Base-by-base conservation (phyloP, 1,140 invertebrate genomes). In the Pseudomyrmex cubaensis region DNA sequence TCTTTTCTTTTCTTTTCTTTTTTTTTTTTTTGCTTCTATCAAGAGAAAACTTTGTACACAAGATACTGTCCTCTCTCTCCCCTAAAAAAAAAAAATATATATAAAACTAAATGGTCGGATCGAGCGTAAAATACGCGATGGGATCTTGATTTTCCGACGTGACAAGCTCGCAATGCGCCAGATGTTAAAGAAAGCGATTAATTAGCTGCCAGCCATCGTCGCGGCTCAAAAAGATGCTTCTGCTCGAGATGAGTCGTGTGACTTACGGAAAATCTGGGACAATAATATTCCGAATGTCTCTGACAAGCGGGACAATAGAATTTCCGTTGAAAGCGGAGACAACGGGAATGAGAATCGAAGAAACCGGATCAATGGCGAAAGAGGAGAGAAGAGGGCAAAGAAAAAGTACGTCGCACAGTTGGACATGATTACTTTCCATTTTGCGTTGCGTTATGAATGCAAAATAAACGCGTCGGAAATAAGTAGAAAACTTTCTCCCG, bases 291-390 rank as follows among this genome's bases (percentile, higher is more conserved):
- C 73, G 66, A 84, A 78, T 78, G 74, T 77, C 52, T 84, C 73
- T 84, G 85, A 84, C 85, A 78, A 84, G 67, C 44, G 22, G 50
- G 72, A 77, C 66, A 73, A 84, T 84, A 76, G 82, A 86, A 86
- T 72, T 67, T 54, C 59, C 50, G 50, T 54, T 64, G 84, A 25
- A 83, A 75, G 69, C 63, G 66, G 50, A 85, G 57, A 75, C 59
- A 82, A 76, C 35, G 46, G 10, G 80, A 76, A 76, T 70, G 17
- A 50, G 13, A 83, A 76, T 76, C 63, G 64, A 85, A 82, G 62
- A 82, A 76, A 46, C 4, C 57, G 54, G 67, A 61, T 61, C 54
- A 70, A 80, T 70, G 35, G 7, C 35, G 5, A 4, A 35, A 35
- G 35, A 5, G 5, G 0, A 35, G 35, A 5, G 35, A 35, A 70